Evolutionary conservation across 2,888 invertebrate genomes (phyloP), one percentile per base, ranked within the genome.

Genomic region (Plagodis dolabraria): DNA sequence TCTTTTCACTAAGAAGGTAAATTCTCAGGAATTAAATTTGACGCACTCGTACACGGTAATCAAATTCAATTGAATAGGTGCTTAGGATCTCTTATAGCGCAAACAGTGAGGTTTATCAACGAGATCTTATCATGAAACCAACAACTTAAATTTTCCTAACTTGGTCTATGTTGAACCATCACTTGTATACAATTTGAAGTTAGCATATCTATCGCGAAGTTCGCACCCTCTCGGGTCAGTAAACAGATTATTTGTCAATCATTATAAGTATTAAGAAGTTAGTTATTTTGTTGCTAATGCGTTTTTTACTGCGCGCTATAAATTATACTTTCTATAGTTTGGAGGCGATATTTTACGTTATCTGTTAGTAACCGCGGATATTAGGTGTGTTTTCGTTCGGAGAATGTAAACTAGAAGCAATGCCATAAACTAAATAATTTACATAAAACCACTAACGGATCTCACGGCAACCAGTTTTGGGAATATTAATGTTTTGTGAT

Each of bases 401-500:
- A 81, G 82, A 86, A 88, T 89, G 85, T 86, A 83, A 89, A 86
- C 88, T 90, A 82, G 87, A 78, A 89, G 90, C 85, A 69, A 80
- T 64, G 72, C 85, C 82, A 88, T 88, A 87, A 90, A 90, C 85
- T 74, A 80, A 86, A 85, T 83, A 78, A 92, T 92, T 92, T 85
- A 90, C 91, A 92, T 92, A 91, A 87, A 87, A 84, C 90, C 85
- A 85, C 87, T 92, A 92, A 92, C 92, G 92, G 92, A 89, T 90
- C 91, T 91, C 87, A 82, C 82, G 75, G 80, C 78, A 91, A 92
- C 92, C 86, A 82, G 92, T 92, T 86, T 73, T 71, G 65, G 76
- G 83, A 80, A 85, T 86, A 85, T 87, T 87, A 89, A 91, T 90
- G 88, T 77, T 75, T 10, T 70, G 91, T 92, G 92, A 91, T 92